Conservation (phyloP, 2,113 vertebrate species). For the Cynoglossus semilaevis region DNA sequence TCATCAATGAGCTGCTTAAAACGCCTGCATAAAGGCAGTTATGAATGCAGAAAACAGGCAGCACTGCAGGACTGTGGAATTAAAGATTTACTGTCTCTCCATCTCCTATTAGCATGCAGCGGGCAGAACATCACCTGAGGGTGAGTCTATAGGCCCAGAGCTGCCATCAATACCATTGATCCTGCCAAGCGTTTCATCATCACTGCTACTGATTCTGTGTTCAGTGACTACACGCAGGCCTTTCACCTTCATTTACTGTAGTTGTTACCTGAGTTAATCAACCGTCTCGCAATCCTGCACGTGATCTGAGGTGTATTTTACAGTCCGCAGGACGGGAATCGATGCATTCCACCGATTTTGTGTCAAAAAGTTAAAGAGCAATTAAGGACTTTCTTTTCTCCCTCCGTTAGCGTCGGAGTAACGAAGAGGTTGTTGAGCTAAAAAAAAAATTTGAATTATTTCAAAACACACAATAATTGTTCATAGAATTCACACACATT, state of each 20-base stretch:
- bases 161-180: constrained; percentile 30
- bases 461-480: constrained; percentile 11
- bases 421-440: constrained; percentile 12
- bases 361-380: constrained; percentile 26
- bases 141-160: constrained; percentile 18
- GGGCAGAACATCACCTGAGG: constrained; percentile 1
- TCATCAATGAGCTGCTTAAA: constrained; percentile 2
- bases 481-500: too few relatives aligned
- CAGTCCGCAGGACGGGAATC: constrained; percentile 10
- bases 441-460: constrained; percentile 27
- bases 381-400: constrained; percentile 49
- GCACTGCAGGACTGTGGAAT: constrained; percentile 4
- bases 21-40: constrained; percentile 6
- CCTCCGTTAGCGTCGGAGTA: constrained; percentile 21
- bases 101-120: constrained; percentile 39
- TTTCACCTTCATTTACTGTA: constrained; percentile 40
- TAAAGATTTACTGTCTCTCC: constrained; percentile 35
- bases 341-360: constrained; percentile 27
- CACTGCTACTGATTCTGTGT: constrained; percentile 13
- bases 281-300: background rate
- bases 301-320: constrained; percentile 15
- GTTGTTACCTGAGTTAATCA: constrained; percentile 23
- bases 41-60: constrained; percentile 20
- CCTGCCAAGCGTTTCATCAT: constrained; percentile 16
- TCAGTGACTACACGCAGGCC: constrained; percentile 18